These are phyloP conservation scores for Brachyhypopomus occidentalis DNA, from an alignment of 2,113 vertebrate genomes.

Conservation along the genomic window DNA sequence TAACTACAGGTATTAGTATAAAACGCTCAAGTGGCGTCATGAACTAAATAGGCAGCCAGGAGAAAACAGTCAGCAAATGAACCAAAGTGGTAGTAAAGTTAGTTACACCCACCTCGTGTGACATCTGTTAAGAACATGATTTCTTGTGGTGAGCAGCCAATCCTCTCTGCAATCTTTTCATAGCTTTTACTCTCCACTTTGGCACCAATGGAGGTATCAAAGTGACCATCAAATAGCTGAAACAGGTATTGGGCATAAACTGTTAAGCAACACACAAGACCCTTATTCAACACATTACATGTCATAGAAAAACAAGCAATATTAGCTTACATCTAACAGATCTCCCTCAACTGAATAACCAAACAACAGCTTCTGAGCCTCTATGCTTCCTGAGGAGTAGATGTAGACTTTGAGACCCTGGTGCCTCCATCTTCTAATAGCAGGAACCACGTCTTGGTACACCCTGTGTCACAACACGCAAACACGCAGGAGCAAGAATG, in stretches of 20 bases:
- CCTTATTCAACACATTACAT: not conserved
- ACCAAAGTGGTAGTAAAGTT: not conserved
- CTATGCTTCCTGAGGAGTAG: slow-evolving; percentile 95
- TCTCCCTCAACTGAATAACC: slow-evolving; percentile 90
- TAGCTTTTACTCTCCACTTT: slow-evolving; percentile 95
- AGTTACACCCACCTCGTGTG: slow-evolving; percentile 76
- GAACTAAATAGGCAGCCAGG: not conserved
- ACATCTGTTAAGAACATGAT: slow-evolving; percentile 93
- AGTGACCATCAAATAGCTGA: slow-evolving; percentile 93
- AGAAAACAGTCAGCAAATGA: not conserved
- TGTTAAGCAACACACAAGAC: not conserved
- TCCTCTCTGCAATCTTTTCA: slow-evolving; percentile 83
- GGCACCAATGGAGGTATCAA: slow-evolving; percentile 90
- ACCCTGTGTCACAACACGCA: slow-evolving; percentile 71
- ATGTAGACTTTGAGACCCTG: slow-evolving; percentile 88
- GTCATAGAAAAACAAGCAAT: not conserved
- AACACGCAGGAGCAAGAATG: not conserved
- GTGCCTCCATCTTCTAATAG: slow-evolving; percentile 85
- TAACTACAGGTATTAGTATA: not conserved
- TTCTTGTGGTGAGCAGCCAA: slow-evolving; percentile 86
- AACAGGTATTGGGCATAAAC: slow-evolving; percentile 38
- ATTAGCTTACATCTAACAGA: slow-evolving; percentile 81
- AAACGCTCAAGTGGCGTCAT: not conserved
- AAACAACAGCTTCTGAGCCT: slow-evolving; percentile 95
- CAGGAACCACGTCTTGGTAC: slow-evolving; percentile 90